Conservation (phyloP, 2,113 vertebrate species). For the Platysteira castanea region DNA sequence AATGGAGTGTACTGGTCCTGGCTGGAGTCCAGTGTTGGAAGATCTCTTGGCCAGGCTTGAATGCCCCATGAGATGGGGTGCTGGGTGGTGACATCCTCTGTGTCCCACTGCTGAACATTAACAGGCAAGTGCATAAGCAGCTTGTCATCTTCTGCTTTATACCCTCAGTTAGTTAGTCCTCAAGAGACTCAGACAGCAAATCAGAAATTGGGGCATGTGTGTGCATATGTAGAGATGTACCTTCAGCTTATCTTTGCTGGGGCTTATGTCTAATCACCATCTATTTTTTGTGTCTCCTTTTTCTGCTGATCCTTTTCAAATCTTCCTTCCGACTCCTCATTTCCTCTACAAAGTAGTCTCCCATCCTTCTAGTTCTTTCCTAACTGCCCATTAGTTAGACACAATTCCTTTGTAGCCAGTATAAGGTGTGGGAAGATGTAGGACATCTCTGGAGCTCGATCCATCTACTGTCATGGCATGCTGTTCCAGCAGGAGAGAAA, state of each 20-base stretch:
- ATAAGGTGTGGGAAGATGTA: background rate
- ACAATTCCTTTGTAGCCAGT: background rate
- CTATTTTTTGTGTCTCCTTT: background rate
- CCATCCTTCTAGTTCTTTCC: background rate
- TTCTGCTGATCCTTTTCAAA: background rate
- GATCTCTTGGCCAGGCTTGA: background rate
- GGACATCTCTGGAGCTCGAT: background rate
- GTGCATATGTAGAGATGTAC: background rate
- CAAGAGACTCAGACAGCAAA: background rate
- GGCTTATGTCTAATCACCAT: background rate
- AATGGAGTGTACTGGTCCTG: background rate
- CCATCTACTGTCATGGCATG: background rate
- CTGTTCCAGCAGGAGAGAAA: constrained; percentile 15
- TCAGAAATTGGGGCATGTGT: background rate
- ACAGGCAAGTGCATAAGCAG: background rate
- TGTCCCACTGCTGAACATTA: background rate
- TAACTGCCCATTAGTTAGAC: background rate
- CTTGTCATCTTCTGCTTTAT: background rate
- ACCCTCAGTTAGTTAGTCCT: background rate
- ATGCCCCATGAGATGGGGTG: background rate
- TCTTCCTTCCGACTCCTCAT: background rate
- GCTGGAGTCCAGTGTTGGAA: background rate
- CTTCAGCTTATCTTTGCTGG: background rate
- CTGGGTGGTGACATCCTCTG: background rate
- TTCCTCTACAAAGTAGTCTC: background rate